Base-by-base conservation (phyloP, 2,113 vertebrate genomes). In the Pseudorasbora parva region DNA sequence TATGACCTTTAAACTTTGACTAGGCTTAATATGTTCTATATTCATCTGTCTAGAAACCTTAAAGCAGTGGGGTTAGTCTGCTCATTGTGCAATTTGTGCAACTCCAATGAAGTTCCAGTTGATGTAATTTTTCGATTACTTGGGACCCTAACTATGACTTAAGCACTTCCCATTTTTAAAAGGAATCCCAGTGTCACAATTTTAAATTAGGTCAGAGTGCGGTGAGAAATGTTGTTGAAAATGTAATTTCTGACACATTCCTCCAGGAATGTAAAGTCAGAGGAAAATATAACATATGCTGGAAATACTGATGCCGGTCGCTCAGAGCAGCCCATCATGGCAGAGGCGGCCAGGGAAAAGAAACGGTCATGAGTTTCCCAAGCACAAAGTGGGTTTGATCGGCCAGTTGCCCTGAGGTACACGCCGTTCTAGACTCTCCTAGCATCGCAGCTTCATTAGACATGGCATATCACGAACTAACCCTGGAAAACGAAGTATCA, bases 401-500 rank as follows among this genome's bases (percentile, higher is more conserved):
- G 56, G 25, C 59, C 43, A 21, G 43, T 33, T 79, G 43, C 59
- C 78, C 78, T 12, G 14, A 78, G 76, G 57, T 43, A 17, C n/a
- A 47, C 4, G 41, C 57, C 27, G 57, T 12, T 7, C 25, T 41
- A 25, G 75, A 87, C 88, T 87, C 88, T 87, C 85, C 62, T 66
- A 49, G 77, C 83, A 9, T 75, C 82, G 62, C 45, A 45, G 37
- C 84, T 85, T 79, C 76, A 72, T 45, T 64, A 89, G 68, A 87
- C 73, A 76, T 89, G 86, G 85, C 82, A 74, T 51, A 84, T 87
- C 73, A 60, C 49, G 77, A 88, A 56, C 69, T 66, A 71, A 77
- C 17, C 45, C 47, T 62, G 15, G 84, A 49, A 83, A 78, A 91
- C 86, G 74, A 89, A 83, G 84, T 45, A 79, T 49, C 7, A 64